Evolutionary conservation across 1,140 invertebrate genomes (phyloP).

Genomic region (Drosophila tropicalis): DNA sequence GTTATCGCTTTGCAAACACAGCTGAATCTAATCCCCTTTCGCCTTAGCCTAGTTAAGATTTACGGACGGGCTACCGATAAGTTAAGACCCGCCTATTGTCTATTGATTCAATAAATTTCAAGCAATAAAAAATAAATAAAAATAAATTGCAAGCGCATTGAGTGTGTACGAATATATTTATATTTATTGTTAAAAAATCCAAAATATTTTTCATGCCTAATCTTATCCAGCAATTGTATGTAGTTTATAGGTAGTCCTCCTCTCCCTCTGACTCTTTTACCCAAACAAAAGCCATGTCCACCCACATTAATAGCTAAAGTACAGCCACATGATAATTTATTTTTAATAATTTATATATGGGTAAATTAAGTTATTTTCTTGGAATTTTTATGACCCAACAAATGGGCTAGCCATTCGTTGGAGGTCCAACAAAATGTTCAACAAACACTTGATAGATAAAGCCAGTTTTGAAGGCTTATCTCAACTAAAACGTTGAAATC

Average conservation of each 20-base stretch:
- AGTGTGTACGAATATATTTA: constrained; percentile 18
- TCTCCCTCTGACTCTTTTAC: too few species aligned
- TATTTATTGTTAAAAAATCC: constrained; percentile 64
- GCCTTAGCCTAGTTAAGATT: constrained; percentile 2
- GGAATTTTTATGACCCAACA: background rate
- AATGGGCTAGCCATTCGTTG: background rate
- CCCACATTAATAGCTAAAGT: background rate
- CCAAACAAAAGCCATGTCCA: background rate
- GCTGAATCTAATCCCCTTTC: constrained; percentile 4
- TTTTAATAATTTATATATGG: constrained; percentile 19
- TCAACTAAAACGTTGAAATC: background rate
- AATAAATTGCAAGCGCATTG: background rate
- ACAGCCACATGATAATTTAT: constrained; percentile 28
- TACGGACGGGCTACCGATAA: constrained; percentile 2
- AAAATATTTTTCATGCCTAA: constrained; percentile 37
- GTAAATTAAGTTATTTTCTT: constrained; percentile 11
- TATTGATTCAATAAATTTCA: constrained; percentile 21
- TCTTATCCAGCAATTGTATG: constrained; percentile 49
- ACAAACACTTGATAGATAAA: constrained; percentile 1
- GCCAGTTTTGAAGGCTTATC: background rate
- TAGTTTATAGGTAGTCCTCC: background rate
- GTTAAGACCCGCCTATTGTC: constrained; percentile 34
- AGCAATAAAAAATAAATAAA: background rate
- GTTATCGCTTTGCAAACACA: constrained; percentile 2
- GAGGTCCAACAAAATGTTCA: background rate